phyloP scores from a whole-genome alignment of 2,113 vertebrate genomes.

The Scomber colias region DNA sequence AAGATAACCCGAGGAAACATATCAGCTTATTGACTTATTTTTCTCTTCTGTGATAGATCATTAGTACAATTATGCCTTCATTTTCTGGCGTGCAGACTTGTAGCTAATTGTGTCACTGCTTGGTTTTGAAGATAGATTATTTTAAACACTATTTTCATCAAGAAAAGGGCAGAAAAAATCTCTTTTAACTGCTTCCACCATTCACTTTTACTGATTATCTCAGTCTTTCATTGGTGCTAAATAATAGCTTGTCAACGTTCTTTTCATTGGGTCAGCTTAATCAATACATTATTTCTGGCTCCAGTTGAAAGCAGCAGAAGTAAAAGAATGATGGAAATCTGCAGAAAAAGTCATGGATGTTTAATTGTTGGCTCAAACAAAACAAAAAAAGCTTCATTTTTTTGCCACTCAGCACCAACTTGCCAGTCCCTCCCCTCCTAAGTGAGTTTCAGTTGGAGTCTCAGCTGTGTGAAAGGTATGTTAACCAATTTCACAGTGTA shows the following conservation, averaged over 20 bases:
- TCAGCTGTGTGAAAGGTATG: slow-evolving; percentile 48
- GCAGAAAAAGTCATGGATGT: slow-evolving; percentile 20
- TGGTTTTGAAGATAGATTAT: background rate
- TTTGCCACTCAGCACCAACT: background rate
- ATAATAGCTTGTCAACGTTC: background rate
- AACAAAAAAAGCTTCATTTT: too few relatives aligned
- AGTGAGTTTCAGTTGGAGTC: background rate
- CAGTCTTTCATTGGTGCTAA: background rate
- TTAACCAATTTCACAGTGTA: slow-evolving; percentile 62
- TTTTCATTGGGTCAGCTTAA: slow-evolving; percentile 19
- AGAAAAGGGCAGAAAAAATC: background rate
- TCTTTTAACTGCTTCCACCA: background rate
- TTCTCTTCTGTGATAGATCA: too few relatives aligned
- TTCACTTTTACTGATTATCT: slow-evolving; percentile 3
- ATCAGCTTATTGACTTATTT: too few relatives aligned
- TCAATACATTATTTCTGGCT: slow-evolving; percentile 21
- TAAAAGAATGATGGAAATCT: slow-evolving; percentile 12
- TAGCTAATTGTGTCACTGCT: background rate
- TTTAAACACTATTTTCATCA: background rate
- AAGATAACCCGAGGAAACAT: too few relatives aligned
- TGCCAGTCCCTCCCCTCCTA: background rate
- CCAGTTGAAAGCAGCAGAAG: slow-evolving; percentile 15
- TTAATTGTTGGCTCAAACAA: slow-evolving; percentile 22
- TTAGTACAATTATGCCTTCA: too few relatives aligned
- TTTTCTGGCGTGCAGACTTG: background rate